A percentile compares a stretch with the other conserved stretches of the same genome.
Evolutionary conservation across 2,113 vertebrate genomes (phyloP).

Genomic region (Tiliqua scincoides): DNA sequence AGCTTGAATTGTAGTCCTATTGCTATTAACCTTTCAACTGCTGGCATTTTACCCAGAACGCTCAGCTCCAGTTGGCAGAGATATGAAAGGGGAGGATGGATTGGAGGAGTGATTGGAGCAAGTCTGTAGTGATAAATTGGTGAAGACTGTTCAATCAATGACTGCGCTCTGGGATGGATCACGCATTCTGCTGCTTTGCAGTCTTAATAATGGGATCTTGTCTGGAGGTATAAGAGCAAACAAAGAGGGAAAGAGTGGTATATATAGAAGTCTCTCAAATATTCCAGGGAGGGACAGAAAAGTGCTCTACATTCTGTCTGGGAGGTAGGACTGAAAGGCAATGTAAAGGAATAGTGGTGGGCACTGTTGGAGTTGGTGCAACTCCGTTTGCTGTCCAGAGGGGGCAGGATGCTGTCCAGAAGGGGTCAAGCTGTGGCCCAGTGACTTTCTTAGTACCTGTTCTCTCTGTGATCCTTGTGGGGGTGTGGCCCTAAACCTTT

Average conservation of each 20-base stretch:
- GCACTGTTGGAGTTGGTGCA: too few species aligned
- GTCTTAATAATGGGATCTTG: background rate
- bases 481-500: too few species aligned
- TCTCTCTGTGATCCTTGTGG: too few species aligned
- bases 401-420: too few species aligned
- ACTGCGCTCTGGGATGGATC: background rate
- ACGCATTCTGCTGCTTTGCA: background rate
- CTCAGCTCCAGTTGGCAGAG: background rate
- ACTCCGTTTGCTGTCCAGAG: too few species aligned
- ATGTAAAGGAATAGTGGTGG: too few species aligned
- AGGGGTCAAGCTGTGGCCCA: too few species aligned
- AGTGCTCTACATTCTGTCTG: background rate
- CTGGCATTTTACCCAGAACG: background rate
- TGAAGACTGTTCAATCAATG: background rate
- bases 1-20: background rate
- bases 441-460: too few species aligned
- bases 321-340: background rate
- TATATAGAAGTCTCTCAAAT: background rate
- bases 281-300: background rate
- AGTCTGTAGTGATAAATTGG: background rate
- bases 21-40: background rate
- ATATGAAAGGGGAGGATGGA: background rate
- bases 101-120: background rate
- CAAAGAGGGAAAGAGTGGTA: background rate
- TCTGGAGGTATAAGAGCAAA: background rate